Base-by-base conservation (phyloP, 2,888 invertebrate genomes). In the Calameuta filiformis region DNA sequence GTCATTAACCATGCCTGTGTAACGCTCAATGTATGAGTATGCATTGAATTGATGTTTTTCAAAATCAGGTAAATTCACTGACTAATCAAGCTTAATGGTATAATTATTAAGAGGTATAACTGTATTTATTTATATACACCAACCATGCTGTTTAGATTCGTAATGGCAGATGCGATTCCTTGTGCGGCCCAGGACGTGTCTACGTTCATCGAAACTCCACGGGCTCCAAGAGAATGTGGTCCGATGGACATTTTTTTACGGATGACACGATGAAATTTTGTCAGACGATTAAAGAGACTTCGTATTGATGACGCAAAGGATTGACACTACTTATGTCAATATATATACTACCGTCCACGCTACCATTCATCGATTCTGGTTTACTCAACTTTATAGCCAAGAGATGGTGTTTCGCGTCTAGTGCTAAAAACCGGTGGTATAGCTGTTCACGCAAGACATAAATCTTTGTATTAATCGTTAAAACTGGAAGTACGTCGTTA, bases 181-280 rank as follows among this genome's bases (percentile, higher is more conserved):
- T 92, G 92, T n/a, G 93, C 93, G 74, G 94, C 93, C 94, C 94
- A 94, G 35, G 94, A 93, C 80, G 93, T 93, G 85, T 93, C 93
- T 77, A 93, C 89, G 88, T 94, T 93, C 77, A 93, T 88, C 15
- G 94, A 93, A 71, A 93, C 92, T 31, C 93, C 92, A 23, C 84
- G 86, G 68, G 86, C 79, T 78, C 84, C 84, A 77, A 85, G 79
- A n/a, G 79, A 80, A 76, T 86, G 85, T 73, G 87, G 81, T 77
- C 82, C 85, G 40, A 86, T 85, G 76, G 85, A 80, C 86, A 85
- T 85, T 68, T 80, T 80, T 23, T 23, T 56, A 23, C 56, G 56
- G 9, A 23, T 23, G 56, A 56, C 56, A 56, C 56, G 23, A 56
- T 56, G 56, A 56, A 23, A 1, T 23, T 56, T 56, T 23, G 2